Percentiles rank a stretch among this genome's conserved stretches.
These are phyloP conservation scores for Tachyglossus aculeatus DNA, from an alignment of 2,797 vertebrate species.

Conservation along the genomic window DNA sequence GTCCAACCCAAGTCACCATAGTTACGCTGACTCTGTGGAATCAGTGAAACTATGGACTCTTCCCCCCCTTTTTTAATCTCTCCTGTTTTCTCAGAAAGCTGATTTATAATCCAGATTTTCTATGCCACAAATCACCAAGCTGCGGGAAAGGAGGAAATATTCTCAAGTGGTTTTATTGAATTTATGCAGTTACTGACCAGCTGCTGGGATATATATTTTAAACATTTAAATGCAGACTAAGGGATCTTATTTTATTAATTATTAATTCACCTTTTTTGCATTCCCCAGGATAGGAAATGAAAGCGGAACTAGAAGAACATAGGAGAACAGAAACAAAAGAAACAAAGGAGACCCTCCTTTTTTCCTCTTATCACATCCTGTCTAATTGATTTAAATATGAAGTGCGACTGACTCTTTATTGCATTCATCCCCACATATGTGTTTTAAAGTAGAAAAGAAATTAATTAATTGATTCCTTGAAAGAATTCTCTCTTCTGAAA, in stretches of 20 bases:
- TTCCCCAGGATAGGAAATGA: conserved; percentile 55
- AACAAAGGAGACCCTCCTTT: conserved; percentile 18
- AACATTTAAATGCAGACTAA: conserved; percentile 62
- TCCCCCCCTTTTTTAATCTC: too few relatives aligned
- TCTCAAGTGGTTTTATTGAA: conserved; percentile 22
- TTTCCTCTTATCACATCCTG: conserved; percentile 51
- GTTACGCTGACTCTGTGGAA: too few relatives aligned
- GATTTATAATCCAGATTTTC: background rate
- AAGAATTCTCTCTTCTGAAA: conserved; percentile 36
- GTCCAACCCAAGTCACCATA: too few relatives aligned
- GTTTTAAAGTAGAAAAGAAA: conserved; percentile 23
- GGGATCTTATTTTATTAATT: conserved; percentile 67
- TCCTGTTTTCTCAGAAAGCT: conserved; percentile 7
- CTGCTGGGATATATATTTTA: conserved; percentile 30
- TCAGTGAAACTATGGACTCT: too few relatives aligned
- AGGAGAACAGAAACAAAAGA: conserved; percentile 19
- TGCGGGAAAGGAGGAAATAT: conserved; percentile 18
- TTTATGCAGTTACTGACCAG: conserved; percentile 22
- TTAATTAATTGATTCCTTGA: conserved; percentile 37
- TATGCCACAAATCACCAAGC: conserved; percentile 14
- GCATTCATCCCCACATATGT: background rate
- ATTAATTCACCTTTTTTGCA: conserved; percentile 64
- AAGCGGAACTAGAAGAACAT: conserved; percentile 12
- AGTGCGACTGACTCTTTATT: background rate
- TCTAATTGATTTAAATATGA: conserved; percentile 10